Evolutionary conservation across 2,888 invertebrate genomes (phyloP).

Genomic region (Dione vanillae): DNA sequence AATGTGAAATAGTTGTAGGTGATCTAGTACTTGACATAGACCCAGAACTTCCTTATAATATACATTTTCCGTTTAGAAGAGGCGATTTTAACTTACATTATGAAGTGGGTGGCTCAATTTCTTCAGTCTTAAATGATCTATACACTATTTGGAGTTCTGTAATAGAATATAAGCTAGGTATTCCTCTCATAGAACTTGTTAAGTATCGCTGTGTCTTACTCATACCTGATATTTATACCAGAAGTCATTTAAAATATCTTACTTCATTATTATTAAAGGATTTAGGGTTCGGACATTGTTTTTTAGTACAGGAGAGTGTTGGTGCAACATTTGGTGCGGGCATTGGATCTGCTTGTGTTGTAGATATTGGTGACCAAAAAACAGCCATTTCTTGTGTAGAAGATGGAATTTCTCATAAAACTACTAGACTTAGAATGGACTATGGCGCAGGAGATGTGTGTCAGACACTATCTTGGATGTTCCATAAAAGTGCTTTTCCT

Average conservation of each 20-base stretch:
- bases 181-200: slow-evolving; percentile 87
- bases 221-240: slow-evolving; percentile 95
- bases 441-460: slow-evolving; percentile 97
- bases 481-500: slow-evolving; percentile 95
- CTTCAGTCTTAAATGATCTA: slow-evolving; percentile 92
- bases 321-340: slow-evolving; percentile 82
- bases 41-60: slow-evolving; percentile 89
- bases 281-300: slow-evolving; percentile 94
- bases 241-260: slow-evolving; percentile 93
- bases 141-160: slow-evolving; percentile 95
- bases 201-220: slow-evolving; percentile 94
- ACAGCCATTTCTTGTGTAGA: slow-evolving; percentile 98
- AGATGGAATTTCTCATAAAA: slow-evolving; percentile 96
- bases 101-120: slow-evolving; percentile 93
- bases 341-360: slow-evolving; percentile 92
- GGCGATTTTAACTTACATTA: slow-evolving; percentile 94
- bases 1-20: slow-evolving; percentile 88
- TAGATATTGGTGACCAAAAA: slow-evolving; percentile 98
- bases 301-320: slow-evolving; percentile 89
- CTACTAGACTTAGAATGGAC: slow-evolving; percentile 92
- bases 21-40: slow-evolving; percentile 90
- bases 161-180: slow-evolving; percentile 90
- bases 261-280: slow-evolving; percentile 91
- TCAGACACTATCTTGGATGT: slow-evolving; percentile 93
- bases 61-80: slow-evolving; percentile 95